A percentile compares a stretch with the other conserved stretches of the same genome.
Evolutionary conservation across 2,113 vertebrate species (phyloP).

Genomic region (Plotosus lineatus): DNA sequence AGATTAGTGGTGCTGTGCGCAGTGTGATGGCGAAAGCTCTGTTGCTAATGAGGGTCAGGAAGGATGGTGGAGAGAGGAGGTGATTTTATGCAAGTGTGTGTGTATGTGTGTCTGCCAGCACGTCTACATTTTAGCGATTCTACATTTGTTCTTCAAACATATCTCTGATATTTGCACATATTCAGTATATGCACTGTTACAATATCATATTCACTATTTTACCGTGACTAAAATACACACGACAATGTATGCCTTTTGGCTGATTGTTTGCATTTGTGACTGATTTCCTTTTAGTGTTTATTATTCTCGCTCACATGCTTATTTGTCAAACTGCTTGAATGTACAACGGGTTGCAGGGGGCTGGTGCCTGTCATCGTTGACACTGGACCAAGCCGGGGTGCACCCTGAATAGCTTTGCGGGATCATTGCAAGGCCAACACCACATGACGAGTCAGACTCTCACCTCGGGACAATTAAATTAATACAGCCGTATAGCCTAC

Average conservation of each 20-base stretch:
- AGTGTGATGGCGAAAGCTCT: conserved; percentile 32
- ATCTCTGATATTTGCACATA: not conserved
- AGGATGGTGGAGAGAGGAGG: conserved; percentile 15
- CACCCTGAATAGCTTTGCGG: too few relatives aligned
- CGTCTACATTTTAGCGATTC: not conserved
- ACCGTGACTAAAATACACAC: too few relatives aligned
- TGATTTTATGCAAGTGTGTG: not conserved
- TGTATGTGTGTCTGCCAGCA: not conserved
- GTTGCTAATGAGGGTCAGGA: conserved; percentile 46
- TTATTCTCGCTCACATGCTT: too few relatives aligned
- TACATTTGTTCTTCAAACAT: not conserved
- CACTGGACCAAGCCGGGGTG: too few relatives aligned
- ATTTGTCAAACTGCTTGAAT: too few relatives aligned
- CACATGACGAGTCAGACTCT: too few relatives aligned
- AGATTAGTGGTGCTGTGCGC: conserved; percentile 41
- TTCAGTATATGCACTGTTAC: not conserved
- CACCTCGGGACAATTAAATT: too few relatives aligned
- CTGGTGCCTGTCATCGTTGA: too few relatives aligned
- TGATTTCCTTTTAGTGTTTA: not conserved
- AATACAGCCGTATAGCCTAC: too few relatives aligned
- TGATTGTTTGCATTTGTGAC: not conserved
- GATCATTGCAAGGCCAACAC: too few relatives aligned
- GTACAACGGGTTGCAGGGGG: too few relatives aligned
- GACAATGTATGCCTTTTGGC: not conserved
- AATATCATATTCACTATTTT: not conserved